Percentiles rank a stretch among this genome's conserved stretches.
Evolutionary conservation across 2,888 invertebrate species (phyloP).

Genomic region (Elmis aenea): DNA sequence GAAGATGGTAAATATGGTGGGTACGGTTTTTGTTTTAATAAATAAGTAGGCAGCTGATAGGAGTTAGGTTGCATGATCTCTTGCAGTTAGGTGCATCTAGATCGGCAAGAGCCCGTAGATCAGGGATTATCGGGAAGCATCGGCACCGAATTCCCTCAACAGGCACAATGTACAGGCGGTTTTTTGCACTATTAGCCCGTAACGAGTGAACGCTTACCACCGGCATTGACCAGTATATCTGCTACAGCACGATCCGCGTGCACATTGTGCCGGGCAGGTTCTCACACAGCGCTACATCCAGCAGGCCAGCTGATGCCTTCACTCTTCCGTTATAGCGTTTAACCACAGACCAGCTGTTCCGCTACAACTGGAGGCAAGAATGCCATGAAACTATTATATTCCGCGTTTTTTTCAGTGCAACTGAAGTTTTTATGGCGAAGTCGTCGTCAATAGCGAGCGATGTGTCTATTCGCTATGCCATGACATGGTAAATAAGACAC

Average conservation of each 20-base stretch:
- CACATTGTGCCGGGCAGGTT: constrained; percentile 38
- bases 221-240: constrained; percentile 42
- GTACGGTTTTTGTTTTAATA: no score
- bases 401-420: constrained; percentile 26
- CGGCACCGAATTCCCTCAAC: constrained; percentile 29
- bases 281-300: constrained; percentile 36
- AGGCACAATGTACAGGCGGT: constrained; percentile 24
- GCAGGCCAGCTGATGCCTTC: constrained; percentile 21
- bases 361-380: constrained; percentile 26
- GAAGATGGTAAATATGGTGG: no score
- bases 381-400: constrained; percentile 36
- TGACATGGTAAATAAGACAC: constrained; percentile 31
- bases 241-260: constrained; percentile 38
- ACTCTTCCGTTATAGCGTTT: not conserved
- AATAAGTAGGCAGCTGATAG: no score
- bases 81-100: constrained; percentile 11
- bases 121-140: constrained; percentile 28
- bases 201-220: constrained; percentile 40
- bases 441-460: constrained; percentile 31
- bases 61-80: constrained; percentile 25
- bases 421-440: constrained; percentile 28
- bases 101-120: constrained; percentile 24
- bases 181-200: constrained; percentile 34
- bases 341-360: constrained; percentile 20
- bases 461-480: constrained; percentile 29